Evolutionary conservation across 1,140 invertebrate species (phyloP).

Genomic region (Matsumurasca onukii): DNA sequence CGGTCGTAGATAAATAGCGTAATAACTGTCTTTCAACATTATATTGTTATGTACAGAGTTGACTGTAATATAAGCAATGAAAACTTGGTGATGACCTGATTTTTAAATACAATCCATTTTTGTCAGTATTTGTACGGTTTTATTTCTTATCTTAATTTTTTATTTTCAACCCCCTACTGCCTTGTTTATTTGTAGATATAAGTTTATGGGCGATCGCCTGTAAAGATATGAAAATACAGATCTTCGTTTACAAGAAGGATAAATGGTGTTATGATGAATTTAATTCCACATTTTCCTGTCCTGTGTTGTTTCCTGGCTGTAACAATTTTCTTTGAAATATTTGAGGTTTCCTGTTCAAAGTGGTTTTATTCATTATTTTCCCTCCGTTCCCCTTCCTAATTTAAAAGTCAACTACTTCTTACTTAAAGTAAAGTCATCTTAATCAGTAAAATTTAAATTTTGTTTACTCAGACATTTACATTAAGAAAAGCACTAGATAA

Average conservation of each 20-base stretch:
- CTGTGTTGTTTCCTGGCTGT: too few relatives aligned
- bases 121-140: slow-evolving; percentile 32
- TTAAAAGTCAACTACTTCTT: too few relatives aligned
- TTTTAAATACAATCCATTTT: slow-evolving; percentile 36
- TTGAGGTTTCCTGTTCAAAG: too few relatives aligned
- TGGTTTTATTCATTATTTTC: too few relatives aligned
- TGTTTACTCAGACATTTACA: too few relatives aligned
- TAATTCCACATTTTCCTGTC: too few relatives aligned
- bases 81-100: slow-evolving; percentile 35
- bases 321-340: too few relatives aligned
- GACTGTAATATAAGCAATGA: slow-evolving; percentile 29
- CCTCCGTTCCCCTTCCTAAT: too few relatives aligned
- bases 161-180: slow-evolving; percentile 24
- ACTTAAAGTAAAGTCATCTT: too few relatives aligned
- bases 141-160: slow-evolving; percentile 17
- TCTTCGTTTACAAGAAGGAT: slow-evolving; percentile 26
- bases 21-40: slow-evolving; percentile 28
- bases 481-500: too few relatives aligned
- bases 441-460: too few relatives aligned
- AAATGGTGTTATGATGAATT: slow-evolving; percentile 17
- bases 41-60: slow-evolving; percentile 31
- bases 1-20: not conserved
- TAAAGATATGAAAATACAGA: slow-evolving; percentile 23
- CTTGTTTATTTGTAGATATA: slow-evolving; percentile 27
- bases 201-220: slow-evolving; percentile 21